Base-by-base conservation (phyloP, 2,113 vertebrate genomes). In the Columba livia region DNA sequence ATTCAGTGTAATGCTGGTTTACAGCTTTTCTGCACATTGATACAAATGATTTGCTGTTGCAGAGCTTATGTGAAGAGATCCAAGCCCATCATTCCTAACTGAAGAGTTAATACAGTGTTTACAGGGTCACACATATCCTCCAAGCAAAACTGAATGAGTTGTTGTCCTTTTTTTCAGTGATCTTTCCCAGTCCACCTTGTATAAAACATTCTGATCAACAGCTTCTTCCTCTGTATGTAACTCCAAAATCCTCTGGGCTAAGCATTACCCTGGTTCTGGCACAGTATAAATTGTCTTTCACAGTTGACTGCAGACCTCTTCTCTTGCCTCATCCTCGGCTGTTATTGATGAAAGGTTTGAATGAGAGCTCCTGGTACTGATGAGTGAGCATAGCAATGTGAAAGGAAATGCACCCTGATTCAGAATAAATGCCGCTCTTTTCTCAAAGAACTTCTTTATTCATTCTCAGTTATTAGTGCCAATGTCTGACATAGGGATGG, bases 231-330 rank as follows among this genome's bases (percentile, higher is more conserved):
- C 81, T 47, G 9, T 64, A 70, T 47, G 44, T 47, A 67, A 74
- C 80, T 94, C 70, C 85, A 80, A 84, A 96, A 96, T 90, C 75
- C 57, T 90, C 79, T 83, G 36, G 26, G 42, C 62, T 91, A 92
- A 93, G 91, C 61, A 89, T 93, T 79, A 61, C 47, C 26, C 53
- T 48, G 89, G 18, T 97, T 95, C 94, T 97, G 97, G 96, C 97
- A 98, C 15, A 10, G 57, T 80, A 71, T 93, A 93, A 97, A 97
- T 92, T 91, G 79, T 17, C 90, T 95, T 95, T 96, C 96, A 96
- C 65, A 95, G 70, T 58, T 67, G 51, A 81, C 86, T 67, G 84
- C 65, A 78, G 71, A 82, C 9, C 57, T 92, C 54, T 87, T 90
- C 73, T 92, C 21, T 85, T 85, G 77, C 61, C n/a, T 96, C 74